Conservation (phyloP, 2,888 invertebrate species). For the Xestoiulus laeticollis region DNA sequence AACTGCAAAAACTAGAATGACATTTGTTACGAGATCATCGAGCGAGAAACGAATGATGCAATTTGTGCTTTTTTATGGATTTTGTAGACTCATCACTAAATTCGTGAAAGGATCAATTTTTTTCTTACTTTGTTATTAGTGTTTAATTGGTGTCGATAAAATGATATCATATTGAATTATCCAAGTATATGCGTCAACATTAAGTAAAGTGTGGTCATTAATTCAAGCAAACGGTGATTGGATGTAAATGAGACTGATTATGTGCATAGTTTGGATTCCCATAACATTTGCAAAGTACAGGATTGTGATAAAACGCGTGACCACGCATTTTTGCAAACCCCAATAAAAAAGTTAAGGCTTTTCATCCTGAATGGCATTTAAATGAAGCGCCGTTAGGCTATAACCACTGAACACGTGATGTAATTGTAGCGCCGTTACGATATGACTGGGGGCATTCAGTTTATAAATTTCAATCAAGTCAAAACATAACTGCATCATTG, state of each 20-base stretch:
- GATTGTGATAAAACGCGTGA: not conserved
- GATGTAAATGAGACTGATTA: not conserved
- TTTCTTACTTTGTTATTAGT: not conserved
- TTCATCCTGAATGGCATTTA: no score
- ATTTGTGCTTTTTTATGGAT: not conserved
- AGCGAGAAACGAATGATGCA: not conserved
- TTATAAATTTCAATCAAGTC: no score
- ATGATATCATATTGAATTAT: not conserved
- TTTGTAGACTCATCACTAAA: not conserved
- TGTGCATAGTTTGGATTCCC: not conserved
- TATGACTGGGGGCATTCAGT: no score
- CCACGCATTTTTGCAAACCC: no score
- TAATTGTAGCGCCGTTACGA: no score
- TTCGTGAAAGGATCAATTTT: not conserved
- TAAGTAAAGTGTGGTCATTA: not conserved
- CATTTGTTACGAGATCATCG: constrained; percentile 19
- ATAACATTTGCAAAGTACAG: not conserved
- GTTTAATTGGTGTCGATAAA: not conserved
- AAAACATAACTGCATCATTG: no score
- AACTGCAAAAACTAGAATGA: not conserved
- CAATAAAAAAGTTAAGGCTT: no score
- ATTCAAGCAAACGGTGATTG: not conserved
- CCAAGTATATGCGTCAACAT: not conserved
- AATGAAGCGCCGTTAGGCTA: no score
- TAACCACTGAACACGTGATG: no score